Percentiles rank a stretch among this genome's conserved stretches.
Evolutionary conservation across 2,888 invertebrate genomes (phyloP).

Genomic region (Allolobophora icterica): DNA sequence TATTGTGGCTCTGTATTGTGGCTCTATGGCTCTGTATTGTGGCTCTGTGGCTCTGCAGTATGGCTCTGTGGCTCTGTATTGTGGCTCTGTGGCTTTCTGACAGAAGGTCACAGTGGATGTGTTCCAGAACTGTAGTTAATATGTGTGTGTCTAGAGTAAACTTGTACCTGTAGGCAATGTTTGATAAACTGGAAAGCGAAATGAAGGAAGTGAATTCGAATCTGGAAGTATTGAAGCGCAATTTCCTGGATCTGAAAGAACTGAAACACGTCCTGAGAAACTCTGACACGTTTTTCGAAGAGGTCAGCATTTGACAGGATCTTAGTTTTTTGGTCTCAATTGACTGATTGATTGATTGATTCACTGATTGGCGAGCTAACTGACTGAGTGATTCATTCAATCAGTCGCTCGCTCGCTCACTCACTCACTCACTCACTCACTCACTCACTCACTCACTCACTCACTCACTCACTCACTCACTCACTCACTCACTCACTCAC

Average conservation of each 20-base stretch:
- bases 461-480: too few relatives aligned
- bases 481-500: too few relatives aligned
- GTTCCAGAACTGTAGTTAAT: too few relatives aligned
- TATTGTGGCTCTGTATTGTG: too few relatives aligned
- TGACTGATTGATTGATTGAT: slow-evolving; percentile 7
- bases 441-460: too few relatives aligned
- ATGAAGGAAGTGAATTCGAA: slow-evolving; percentile 96
- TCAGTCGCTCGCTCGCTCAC: too few relatives aligned
- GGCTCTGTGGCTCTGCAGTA: too few relatives aligned
- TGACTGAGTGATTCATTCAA: background rate
- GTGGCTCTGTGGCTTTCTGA: too few relatives aligned
- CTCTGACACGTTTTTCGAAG: slow-evolving; percentile 97
- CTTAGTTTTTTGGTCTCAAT: background rate
- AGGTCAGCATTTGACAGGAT: slow-evolving; percentile 69
- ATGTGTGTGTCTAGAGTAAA: background rate
- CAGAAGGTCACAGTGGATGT: too few relatives aligned
- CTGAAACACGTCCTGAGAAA: slow-evolving; percentile 94
- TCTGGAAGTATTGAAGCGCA: slow-evolving; percentile 93
- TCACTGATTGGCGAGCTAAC: background rate
- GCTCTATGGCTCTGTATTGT: too few relatives aligned
- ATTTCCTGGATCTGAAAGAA: slow-evolving; percentile 92
- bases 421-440: too few relatives aligned
- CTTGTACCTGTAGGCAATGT: slow-evolving; percentile 69
- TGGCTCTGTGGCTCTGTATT: too few relatives aligned
- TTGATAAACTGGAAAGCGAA: slow-evolving; percentile 96